Conservation (phyloP, 2,888 invertebrate species). For the Criorhina ranunculi region DNA sequence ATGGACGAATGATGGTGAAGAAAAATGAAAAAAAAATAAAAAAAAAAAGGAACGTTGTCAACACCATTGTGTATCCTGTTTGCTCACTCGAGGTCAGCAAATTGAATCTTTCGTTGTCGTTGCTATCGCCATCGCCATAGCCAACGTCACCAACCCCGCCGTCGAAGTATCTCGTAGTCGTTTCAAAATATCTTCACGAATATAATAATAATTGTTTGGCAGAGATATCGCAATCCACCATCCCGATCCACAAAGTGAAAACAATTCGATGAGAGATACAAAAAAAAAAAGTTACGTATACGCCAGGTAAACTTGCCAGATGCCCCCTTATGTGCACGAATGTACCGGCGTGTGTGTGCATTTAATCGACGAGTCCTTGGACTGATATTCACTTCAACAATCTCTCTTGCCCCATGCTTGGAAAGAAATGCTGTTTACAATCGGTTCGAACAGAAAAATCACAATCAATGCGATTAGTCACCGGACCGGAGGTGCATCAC, state of each 20-base stretch:
- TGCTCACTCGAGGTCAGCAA: constrained; percentile 71
- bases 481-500: constrained; percentile 69
- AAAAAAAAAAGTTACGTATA: constrained; percentile 45
- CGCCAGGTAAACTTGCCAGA: constrained; percentile 40
- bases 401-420: constrained; percentile 21
- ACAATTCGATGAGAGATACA: constrained; percentile 23
- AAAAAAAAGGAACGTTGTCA: constrained; percentile 25
- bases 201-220: constrained; percentile 72
- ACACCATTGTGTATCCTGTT: constrained; percentile 56
- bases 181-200: constrained; percentile 57
- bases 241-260: constrained; percentile 8
- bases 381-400: constrained; percentile 64
- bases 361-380: constrained; percentile 69
- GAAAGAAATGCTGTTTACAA: constrained; percentile 64
- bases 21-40: no score
- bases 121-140: constrained; percentile 1
- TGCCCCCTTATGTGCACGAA: not conserved
- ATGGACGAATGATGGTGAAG: not conserved
- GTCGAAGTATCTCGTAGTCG: constrained; percentile 2
- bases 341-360: constrained; percentile 35
- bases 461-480: constrained; percentile 76
- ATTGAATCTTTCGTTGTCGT: constrained; percentile 69
- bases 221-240: constrained; percentile 20
- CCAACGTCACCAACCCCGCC: constrained; percentile 1
- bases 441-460: constrained; percentile 69